A percentile compares a stretch with the other conserved stretches of the same genome.
phyloP scores from a whole-genome alignment of 30 jellyfish, hydroid and myxozoan genomes.

The Pseudorhiza aurosa region DNA sequence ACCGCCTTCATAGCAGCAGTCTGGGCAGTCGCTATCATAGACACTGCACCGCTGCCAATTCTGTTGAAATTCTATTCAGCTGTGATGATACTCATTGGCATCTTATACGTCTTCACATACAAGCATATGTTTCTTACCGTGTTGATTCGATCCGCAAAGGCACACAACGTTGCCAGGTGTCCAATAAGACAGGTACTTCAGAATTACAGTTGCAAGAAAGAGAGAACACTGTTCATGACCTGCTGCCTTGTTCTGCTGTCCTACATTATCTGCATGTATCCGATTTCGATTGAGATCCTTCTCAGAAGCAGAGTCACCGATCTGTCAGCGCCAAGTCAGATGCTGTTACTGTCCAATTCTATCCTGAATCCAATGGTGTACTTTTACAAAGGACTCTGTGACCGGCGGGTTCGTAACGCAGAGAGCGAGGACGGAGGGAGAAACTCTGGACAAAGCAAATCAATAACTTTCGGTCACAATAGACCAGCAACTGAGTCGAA shows the following conservation, averaged over 20 bases:
- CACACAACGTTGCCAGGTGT: neutral
- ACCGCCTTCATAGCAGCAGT: neutral
- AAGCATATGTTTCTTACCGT: conserved; percentile 8
- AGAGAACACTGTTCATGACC: conserved; percentile 31
- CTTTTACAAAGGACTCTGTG: conserved; percentile 42
- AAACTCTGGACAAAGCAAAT: too few relatives aligned
- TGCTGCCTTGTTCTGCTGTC: conserved; percentile 32
- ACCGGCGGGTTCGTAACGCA: conserved; percentile 7
- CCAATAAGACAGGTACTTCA: neutral
- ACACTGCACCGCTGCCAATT: neutral
- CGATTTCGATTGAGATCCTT: conserved; percentile 36
- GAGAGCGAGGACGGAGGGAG: too few relatives aligned
- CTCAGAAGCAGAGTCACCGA: neutral
- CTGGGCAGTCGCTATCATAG: neutral
- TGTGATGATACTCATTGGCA: neutral
- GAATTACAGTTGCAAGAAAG: neutral
- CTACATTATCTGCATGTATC: conserved; percentile 52
- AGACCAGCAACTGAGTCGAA: too few relatives aligned
- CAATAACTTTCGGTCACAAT: too few relatives aligned
- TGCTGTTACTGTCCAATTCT: conserved; percentile 29
- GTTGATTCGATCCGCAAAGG: neutral
- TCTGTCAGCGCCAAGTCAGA: conserved; percentile 4
- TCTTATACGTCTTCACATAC: conserved; percentile 2
- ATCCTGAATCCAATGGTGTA: conserved; percentile 52
- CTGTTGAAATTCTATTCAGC: neutral